Conservation (phyloP, 2,797 vertebrate genomes). For the Sparus aurata region DNA sequence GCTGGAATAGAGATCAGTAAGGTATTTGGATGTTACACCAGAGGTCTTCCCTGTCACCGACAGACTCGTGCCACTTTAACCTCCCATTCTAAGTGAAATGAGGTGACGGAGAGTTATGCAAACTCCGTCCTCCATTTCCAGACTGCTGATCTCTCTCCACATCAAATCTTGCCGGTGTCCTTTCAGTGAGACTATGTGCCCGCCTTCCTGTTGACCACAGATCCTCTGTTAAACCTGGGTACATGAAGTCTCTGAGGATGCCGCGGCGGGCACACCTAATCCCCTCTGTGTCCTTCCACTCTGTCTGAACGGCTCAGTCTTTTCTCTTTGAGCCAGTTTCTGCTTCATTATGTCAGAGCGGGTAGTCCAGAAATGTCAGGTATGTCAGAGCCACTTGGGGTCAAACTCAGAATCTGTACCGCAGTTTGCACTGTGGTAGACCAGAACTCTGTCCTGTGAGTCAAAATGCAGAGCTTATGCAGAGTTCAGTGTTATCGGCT, state of each 20-base stretch:
- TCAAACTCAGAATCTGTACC: background rate
- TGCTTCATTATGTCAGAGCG: conserved; percentile 4
- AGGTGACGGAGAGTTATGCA: conserved; percentile 55
- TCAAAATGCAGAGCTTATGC: background rate
- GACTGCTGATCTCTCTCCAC: conserved; percentile 37
- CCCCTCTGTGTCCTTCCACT: conserved; percentile 36
- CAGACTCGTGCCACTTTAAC: background rate
- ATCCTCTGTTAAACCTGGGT: conserved; percentile 31
- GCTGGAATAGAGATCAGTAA: conserved; percentile 8
- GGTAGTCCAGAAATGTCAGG: conserved; percentile 3
- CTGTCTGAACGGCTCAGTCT: conserved; percentile 10
- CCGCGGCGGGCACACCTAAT: conserved; percentile 50
- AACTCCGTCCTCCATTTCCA: conserved; percentile 56
- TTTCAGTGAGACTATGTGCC: conserved; percentile 50
- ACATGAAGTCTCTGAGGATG: conserved; percentile 25
- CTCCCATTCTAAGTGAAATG: conserved; percentile 36
- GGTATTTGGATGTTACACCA: conserved; percentile 1
- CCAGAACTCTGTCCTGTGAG: background rate
- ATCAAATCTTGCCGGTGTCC: conserved; percentile 60
- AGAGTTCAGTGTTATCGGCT: background rate
- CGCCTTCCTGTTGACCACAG: conserved; percentile 39
- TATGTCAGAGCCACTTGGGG: background rate
- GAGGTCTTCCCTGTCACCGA: background rate
- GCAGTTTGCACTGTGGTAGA: background rate
- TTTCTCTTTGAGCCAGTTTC: background rate